Evolutionary conservation across 2,113 vertebrate genomes (phyloP).

Genomic region (Lonchura striata): DNA sequence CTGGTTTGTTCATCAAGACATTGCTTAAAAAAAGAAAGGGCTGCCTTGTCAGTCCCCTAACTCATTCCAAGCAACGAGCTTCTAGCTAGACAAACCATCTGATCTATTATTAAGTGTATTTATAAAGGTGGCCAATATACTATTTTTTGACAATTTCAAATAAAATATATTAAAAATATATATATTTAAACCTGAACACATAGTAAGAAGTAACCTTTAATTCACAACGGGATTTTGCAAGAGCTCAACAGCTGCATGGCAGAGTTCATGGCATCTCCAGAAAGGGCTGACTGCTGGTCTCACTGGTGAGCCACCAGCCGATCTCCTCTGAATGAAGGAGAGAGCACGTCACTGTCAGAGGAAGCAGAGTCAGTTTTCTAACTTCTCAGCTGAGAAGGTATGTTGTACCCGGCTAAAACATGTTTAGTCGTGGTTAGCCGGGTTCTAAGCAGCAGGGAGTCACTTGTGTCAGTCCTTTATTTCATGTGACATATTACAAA

Average conservation of each 20-base stretch:
- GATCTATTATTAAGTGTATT: constrained; percentile 15
- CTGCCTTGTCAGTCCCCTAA: not conserved
- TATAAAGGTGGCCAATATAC: not conserved
- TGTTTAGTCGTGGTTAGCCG: not conserved
- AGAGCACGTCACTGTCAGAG: not conserved
- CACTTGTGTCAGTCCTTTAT: not conserved
- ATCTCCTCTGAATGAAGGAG: not conserved
- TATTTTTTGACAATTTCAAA: not conserved
- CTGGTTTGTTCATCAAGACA: constrained; percentile 36
- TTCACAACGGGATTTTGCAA: not conserved
- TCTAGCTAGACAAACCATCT: constrained; percentile 24
- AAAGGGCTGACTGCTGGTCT: constrained; percentile 1
- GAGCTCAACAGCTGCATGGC: not conserved
- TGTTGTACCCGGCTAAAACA: not conserved
- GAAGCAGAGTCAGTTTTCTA: not conserved
- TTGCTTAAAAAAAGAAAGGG: constrained; percentile 13
- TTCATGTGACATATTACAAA: constrained; percentile 2
- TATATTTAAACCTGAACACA: not conserved
- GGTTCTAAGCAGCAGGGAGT: not conserved
- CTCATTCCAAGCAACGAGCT: not conserved
- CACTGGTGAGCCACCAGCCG: not conserved
- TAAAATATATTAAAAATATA: not conserved
- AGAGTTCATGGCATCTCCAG: not conserved
- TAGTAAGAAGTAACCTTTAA: not conserved
- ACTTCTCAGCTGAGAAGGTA: constrained; percentile 11